Evolutionary conservation across 2,888 invertebrate species (phyloP).

Genomic region (Eledone cirrhosa): DNA sequence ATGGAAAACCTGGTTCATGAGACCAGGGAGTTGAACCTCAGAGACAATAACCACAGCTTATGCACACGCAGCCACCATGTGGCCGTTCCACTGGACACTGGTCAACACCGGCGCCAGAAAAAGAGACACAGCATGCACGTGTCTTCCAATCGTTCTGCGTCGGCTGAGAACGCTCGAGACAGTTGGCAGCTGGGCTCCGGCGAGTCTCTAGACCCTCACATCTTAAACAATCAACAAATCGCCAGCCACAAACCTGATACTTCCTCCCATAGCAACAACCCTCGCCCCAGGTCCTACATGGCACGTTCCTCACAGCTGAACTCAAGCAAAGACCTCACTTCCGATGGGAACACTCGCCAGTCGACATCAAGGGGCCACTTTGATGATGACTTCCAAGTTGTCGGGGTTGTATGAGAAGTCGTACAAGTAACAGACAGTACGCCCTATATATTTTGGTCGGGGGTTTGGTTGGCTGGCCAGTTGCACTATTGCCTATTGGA

Average conservation of each 20-base stretch:
- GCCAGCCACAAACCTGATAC: conserved; percentile 32
- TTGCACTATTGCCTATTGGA: neutral
- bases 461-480: neutral
- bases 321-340: conserved; percentile 14
- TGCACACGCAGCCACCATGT: neutral
- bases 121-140: conserved; percentile 25
- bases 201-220: conserved; percentile 33
- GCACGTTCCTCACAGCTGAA: conserved; percentile 28
- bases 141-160: conserved; percentile 9
- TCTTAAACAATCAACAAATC: conserved; percentile 49
- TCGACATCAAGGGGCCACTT: conserved; percentile 44
- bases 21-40: conserved; percentile 42
- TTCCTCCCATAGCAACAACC: conserved; percentile 30
- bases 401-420: conserved; percentile 48
- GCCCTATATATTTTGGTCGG: neutral
- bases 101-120: neutral
- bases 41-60: conserved; percentile 58
- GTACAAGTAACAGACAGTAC: neutral
- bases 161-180: neutral
- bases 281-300: conserved; percentile 34
- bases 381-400: conserved; percentile 56
- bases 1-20: conserved; percentile 40
- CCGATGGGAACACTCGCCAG: conserved; percentile 41
- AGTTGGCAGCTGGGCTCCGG: neutral
- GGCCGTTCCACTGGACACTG: neutral